Percentiles rank a stretch among this genome's conserved stretches.
Evolutionary conservation across 2,113 vertebrate species (phyloP).

Genomic region (Cyphomyrus discorhynchus): DNA sequence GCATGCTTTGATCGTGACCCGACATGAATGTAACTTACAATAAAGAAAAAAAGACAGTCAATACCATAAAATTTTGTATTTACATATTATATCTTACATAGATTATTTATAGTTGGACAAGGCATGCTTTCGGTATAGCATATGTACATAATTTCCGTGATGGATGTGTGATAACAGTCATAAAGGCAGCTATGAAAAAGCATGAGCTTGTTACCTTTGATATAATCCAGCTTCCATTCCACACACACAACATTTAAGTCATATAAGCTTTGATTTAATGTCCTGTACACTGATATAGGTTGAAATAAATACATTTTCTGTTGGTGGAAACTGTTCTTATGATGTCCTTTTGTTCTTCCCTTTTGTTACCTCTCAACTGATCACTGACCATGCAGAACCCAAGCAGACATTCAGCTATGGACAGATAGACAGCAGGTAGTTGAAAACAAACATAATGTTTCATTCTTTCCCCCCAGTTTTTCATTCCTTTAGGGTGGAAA

Average conservation of each 20-base stretch:
- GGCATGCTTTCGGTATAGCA: neutral
- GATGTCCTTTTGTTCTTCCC: neutral
- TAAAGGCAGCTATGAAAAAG: neutral
- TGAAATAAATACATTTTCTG: neutral
- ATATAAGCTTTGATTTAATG: neutral
- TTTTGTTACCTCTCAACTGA: neutral
- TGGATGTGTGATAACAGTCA: neutral
- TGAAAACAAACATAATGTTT: neutral
- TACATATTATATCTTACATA: neutral
- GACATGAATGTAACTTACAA: neutral
- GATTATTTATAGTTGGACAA: neutral
- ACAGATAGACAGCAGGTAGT: neutral
- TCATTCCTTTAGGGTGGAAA: neutral
- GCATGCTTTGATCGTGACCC: neutral
- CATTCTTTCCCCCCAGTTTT: neutral
- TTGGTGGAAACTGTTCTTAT: neutral
- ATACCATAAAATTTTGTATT: neutral
- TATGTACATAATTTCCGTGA: neutral
- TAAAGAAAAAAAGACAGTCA: neutral
- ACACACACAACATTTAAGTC: neutral
- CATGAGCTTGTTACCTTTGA: neutral
- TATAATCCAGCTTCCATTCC: neutral
- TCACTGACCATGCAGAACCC: neutral
- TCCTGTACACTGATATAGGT: neutral
- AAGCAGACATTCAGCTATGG: neutral